Base-by-base conservation (phyloP, 2,888 invertebrate species). In the Ditula angustiorana region DNA sequence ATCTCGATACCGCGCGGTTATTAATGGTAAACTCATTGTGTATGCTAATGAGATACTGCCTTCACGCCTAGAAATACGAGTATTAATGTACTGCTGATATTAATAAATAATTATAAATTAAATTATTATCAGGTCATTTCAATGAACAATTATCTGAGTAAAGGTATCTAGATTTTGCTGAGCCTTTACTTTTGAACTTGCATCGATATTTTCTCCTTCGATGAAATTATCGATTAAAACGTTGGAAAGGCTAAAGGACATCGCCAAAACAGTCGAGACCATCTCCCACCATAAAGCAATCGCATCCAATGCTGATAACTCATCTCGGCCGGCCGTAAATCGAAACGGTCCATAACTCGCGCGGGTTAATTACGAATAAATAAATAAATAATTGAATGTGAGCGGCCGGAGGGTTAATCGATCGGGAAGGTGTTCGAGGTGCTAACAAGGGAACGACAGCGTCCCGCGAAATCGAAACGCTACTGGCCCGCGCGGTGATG, bases 321-420 rank as follows among this genome's bases (percentile, higher is more conserved):
- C 86, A 85, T 83, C 82, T 79, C 76, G 72, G 66, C 67, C 73
- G 80, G 75, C 86, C 89, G 85, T 91, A 90, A 92, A 90, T 91
- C 86, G 85, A 75, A 68, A 69, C 69, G 70, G 80, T 72, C 84
- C 88, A 90, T 93, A 93, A 93, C 92, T 93, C 86, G 85, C 78
- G 81, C 81, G 74, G 82, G 83, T 92, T 93, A 93, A 93, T 93
- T 93, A 93, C 92, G 92, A 92, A 93, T 93, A 93, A 93, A 93
- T 92, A 92, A 92, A 92, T 92, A 92, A 92, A 92, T 93, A 93
- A 93, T 93, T 93, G 93, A 93, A 93, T 90, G 90, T 89, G 90
- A 89, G 86, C 86, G 88, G 91, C 92, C 91, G 86, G 85, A 87
- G 91, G 92, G 89, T 81, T 89, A 91, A 92, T 90, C 89, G 91